Base-by-base conservation (phyloP, 2,113 vertebrate genomes). In the Ictalurus furcatus region DNA sequence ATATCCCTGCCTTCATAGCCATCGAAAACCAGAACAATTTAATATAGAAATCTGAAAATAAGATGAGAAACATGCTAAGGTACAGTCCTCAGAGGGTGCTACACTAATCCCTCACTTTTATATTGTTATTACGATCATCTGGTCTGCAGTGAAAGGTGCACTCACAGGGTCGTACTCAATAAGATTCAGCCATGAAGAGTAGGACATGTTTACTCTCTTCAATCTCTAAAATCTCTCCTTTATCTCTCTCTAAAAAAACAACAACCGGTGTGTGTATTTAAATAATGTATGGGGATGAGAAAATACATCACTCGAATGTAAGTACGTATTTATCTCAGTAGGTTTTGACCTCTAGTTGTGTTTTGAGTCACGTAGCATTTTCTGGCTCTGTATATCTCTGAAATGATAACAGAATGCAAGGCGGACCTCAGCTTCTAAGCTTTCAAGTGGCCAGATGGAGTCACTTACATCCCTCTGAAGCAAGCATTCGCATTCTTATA, bases 391-490 rank as follows among this genome's bases (percentile, higher is more conserved):
- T 54, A 30, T 80, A 48, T 54, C 54, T 65, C 40, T 67, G 40
- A 87, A 23, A 79, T 52, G 23, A 79, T 63, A 80, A 52, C 25
- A 65, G 59, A 80, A 67, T 44, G 6, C 54, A 52, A 54, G 59
- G 59, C 80, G 86, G 86, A 87, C 73, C 74, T 79, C 23, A 34
- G 86, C 58, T 61, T 80, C 14, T 48, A 87, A 30, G 25, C 58
- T 63, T 21, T 34, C 54, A 58, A 11, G 25, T 78, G 17, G 13
- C 28, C 30, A 52, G 65, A 71, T 37, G 44, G 85, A 25, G 30
- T 74, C n/a, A 34, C 28, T 87, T 80, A 48, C 28, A 30, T 65
- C 28, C 44, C 9, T 52, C n/a, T 67, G 40, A 65, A n/a, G 17
- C 25, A 79, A 25, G n/a, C 76, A 52, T 48, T 87, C 16, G 16